Evolutionary conservation across 2,888 invertebrate species (phyloP), one percentile per base, ranked within the genome.

Genomic region (Eilema depressum): DNA sequence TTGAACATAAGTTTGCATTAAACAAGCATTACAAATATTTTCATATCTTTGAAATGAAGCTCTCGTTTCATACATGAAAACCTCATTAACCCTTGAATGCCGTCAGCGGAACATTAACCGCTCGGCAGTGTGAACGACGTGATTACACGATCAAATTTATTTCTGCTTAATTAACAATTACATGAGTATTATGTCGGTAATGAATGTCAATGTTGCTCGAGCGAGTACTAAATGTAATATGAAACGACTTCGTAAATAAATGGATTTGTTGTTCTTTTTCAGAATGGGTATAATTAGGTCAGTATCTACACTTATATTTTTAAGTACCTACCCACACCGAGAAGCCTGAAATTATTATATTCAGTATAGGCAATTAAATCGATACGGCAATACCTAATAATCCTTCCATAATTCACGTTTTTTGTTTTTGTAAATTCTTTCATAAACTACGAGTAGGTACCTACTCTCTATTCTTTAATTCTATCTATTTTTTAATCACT

Each of bases 131-230:
- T 63, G 70, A 69, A 81, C 72, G 72, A 72, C 63, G 76, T 75
- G 79, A 75, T 77, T 77, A 78, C 65, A 66, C 60, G 72, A 65
- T 56, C 60, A 73, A 79, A 79, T 77, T 79, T 75, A 77, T 74
- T 66, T 68, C 68, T 57, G 17, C 47, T 71, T 75, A 77, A 80
- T 79, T 79, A 77, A 76, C 71, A 68, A 71, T 79, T 71, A 70
- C 71, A 72, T 63, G 30, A 57, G 60, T 71, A 37, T 63, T 57
- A 63, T 41, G 64, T 53, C 60, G n/a, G 25, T 30, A 63, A 28
- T 14, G 12, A 26, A 25, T 63, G 63, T 68, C 20, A 25, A 57
- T 63, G 53, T 37, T 63, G 20, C 33, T 37, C 30, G 3, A 17
- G 23, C 10, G 23, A 14, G 37, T 59, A 37, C 7, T 28, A n/a